Conservation (phyloP, 2,888 invertebrate genomes). For the Lycia hirtaria region DNA sequence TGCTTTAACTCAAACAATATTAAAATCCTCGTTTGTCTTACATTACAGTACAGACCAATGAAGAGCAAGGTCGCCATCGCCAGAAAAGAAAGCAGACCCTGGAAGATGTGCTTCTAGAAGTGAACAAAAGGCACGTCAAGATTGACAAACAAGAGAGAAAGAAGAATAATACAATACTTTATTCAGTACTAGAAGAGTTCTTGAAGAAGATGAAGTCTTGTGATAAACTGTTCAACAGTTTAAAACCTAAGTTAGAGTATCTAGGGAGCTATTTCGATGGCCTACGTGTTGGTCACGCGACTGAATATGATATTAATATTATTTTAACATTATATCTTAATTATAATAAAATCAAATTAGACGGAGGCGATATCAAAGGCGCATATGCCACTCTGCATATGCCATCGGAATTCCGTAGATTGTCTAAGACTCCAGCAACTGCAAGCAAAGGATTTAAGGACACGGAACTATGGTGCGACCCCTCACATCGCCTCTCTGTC, state of each 20-base stretch:
- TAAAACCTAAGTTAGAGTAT: conserved; percentile 64
- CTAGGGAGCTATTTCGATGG: conserved; percentile 69
- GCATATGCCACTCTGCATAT: conserved; percentile 59
- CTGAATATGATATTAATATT: conserved; percentile 67
- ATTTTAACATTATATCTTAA: conserved; percentile 60
- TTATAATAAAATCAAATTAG: conserved; percentile 57
- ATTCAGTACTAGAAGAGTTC: conserved; percentile 55
- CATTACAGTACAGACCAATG: conserved; percentile 19
- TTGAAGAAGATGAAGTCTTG: conserved; percentile 55
- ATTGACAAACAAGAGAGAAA: conserved; percentile 56
- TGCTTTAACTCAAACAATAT: too few species aligned
- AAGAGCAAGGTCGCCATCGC: conserved; percentile 5
- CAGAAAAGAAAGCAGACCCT: conserved; percentile 41
- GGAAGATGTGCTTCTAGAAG: conserved; percentile 56
- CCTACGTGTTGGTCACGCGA: conserved; percentile 64
- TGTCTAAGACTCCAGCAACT: conserved; percentile 53
- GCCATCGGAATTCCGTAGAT: conserved; percentile 66
- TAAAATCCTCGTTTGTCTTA: neutral
- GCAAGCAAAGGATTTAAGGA: conserved; percentile 57
- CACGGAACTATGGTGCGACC: conserved; percentile 63
- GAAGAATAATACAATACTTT: conserved; percentile 57
- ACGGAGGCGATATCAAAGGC: conserved; percentile 49
- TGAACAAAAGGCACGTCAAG: conserved; percentile 56
- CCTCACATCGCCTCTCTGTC: conserved; percentile 52
- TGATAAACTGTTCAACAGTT: conserved; percentile 55